These are phyloP conservation scores for Tapirus terrestris DNA, from an alignment of 2,113 vertebrate species.

Conservation along the genomic window DNA sequence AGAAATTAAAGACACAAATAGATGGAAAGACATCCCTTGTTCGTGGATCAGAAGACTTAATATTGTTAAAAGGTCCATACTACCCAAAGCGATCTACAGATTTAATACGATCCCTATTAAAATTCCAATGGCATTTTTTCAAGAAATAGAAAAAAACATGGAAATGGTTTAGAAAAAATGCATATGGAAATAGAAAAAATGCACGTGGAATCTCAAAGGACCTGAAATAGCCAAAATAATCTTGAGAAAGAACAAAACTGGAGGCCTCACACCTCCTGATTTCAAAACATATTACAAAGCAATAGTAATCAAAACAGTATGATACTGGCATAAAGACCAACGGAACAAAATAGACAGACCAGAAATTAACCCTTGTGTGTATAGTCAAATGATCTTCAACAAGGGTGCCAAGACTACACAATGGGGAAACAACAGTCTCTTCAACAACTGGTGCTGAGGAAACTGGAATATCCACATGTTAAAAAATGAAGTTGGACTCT, in stretches of 20 bases:
- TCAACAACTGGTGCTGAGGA: background rate
- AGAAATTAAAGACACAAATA: background rate
- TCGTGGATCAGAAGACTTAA: background rate
- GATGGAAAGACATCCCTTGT: background rate
- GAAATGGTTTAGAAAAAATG: no score
- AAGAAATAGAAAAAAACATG: background rate
- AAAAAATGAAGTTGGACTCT: background rate
- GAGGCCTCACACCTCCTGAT: background rate
- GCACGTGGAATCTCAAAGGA: background rate
- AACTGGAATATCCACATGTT: background rate
- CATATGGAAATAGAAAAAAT: background rate
- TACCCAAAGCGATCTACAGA: background rate
- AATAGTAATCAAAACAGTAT: background rate
- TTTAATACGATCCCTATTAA: background rate
- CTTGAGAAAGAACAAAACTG: background rate
- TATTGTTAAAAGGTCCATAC: background rate
- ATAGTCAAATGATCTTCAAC: background rate
- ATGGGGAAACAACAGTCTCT: background rate
- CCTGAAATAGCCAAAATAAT: background rate
- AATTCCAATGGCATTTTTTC: background rate
- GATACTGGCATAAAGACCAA: background rate
- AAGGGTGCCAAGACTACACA: background rate
- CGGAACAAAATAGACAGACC: background rate
- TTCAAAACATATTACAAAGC: background rate
- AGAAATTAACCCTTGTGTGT: background rate